Percentiles rank a stretch among this genome's conserved stretches.
Conservation (phyloP, 2,888 invertebrate species). For the Papilio gigon region DNA sequence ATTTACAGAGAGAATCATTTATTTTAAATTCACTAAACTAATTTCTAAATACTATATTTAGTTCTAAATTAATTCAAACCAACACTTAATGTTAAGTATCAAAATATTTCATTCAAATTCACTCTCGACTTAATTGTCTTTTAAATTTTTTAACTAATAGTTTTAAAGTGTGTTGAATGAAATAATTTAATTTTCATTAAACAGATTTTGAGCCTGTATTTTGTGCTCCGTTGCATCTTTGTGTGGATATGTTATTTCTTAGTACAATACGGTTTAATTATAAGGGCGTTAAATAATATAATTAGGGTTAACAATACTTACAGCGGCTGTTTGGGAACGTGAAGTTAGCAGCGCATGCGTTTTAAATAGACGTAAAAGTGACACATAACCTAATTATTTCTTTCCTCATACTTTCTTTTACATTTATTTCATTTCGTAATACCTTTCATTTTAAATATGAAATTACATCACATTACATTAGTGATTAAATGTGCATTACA, state of each 20-base stretch:
- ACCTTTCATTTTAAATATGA: too few relatives aligned
- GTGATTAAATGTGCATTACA: neutral
- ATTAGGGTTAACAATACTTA: constrained; percentile 14
- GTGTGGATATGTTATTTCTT: constrained; percentile 78
- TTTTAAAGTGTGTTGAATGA: constrained; percentile 54
- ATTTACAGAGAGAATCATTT: constrained; percentile 32
- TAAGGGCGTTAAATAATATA: constrained; percentile 24
- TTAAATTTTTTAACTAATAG: neutral
- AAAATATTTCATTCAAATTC: constrained; percentile 42
- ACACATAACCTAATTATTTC: neutral
- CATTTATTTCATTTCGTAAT: neutral
- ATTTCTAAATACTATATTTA: constrained; percentile 24
- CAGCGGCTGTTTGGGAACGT: too few relatives aligned
- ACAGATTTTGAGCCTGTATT: constrained; percentile 72
- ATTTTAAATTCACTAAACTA: constrained; percentile 29
- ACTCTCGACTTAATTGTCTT: neutral
- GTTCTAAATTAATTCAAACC: constrained; percentile 35
- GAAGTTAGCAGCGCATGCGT: neutral
- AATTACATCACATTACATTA: neutral
- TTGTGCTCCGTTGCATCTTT: constrained; percentile 71
- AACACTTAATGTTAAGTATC: constrained; percentile 34
- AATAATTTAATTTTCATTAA: constrained; percentile 61
- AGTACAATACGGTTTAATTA: constrained; percentile 56
- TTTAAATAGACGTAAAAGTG: neutral
- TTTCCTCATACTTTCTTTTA: neutral